Percentiles rank a stretch among this genome's conserved stretches.
Conservation (phyloP, 2,113 vertebrate genomes). For the Narcine bancroftii region DNA sequence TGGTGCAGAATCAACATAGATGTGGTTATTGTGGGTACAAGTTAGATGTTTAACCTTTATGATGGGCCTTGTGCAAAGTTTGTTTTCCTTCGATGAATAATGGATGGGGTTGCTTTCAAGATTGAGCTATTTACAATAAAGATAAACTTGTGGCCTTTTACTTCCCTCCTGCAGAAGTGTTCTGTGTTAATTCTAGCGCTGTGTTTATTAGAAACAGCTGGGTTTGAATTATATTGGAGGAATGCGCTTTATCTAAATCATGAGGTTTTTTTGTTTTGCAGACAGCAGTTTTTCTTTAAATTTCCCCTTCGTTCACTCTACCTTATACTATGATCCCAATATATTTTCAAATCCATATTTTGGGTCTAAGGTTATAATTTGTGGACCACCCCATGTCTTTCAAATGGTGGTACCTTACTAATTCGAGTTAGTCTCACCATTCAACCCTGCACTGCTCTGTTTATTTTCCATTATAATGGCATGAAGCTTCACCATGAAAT, state of each 20-base stretch:
- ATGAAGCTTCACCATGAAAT: too few relatives aligned
- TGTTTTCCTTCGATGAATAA: neutral
- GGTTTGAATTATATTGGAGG: neutral
- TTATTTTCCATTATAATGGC: neutral
- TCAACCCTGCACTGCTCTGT: neutral
- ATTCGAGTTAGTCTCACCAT: neutral
- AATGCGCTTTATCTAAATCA: neutral
- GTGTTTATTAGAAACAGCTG: neutral
- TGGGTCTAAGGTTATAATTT: neutral
- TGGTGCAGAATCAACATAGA: neutral
- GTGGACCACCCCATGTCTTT: neutral
- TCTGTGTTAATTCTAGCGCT: neutral
- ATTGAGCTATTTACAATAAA: neutral
- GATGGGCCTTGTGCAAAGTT: neutral
- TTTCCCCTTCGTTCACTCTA: neutral
- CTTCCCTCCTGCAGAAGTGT: neutral
- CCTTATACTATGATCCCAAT: too few relatives aligned
- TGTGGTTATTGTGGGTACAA: slow-evolving; percentile 4
- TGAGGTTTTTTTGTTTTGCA: neutral
- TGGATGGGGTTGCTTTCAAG: neutral
- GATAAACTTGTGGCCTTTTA: neutral
- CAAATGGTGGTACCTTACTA: neutral
- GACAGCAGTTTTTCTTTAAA: too few relatives aligned
- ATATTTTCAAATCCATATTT: neutral
- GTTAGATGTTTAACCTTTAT: neutral